Evolutionary conservation across 2,113 vertebrate genomes (phyloP), one percentile per base, ranked within the genome.

Genomic region (Atlantisia rogersi): DNA sequence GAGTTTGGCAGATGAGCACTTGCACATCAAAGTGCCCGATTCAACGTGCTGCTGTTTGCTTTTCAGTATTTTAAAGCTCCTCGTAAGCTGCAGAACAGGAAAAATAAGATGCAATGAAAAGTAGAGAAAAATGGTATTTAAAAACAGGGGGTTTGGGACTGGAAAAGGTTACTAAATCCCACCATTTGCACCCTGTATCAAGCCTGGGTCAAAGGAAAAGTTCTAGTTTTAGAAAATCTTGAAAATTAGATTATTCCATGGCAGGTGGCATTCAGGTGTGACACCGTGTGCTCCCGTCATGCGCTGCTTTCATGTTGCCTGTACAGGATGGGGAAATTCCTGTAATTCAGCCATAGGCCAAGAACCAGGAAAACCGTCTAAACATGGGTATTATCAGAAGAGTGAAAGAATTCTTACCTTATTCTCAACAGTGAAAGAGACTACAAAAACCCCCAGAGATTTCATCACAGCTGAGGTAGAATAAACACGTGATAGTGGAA

Each of bases 1-100:
- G 74, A 87, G 70, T 90, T 82, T 82, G 85, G 90, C 87, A 94
- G 75, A 65, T 67, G 59, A 96, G 75, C 55, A 39, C 67, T 76
- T 29, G 76, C 71, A 81, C 64, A 80, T 52, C 62, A 74, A 93
- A 94, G 35, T 22, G 63, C 67, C 74, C 62, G 39, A 22, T 26
- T 77, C 55, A 60, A 75, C 88, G 65, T 20, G 32, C 28, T 52
- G 63, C 85, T 73, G 40, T 62, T 86, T 68, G 71, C 55, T 67
- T 46, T 35, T 83, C 87, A 94, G 11, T 42, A 24, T 50, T 80
- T 93, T 48, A 86, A 88, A 92, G 60, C 12, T 83, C 22, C 20
- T 40, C 20, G 5, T 14, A 75, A 88, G 46, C 60, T 28, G 31
- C 35, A 78, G 53, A 37, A 35, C 3, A 52, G 48, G 35, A 90